Conservation (phyloP, 2,888 invertebrate genomes). For the Volucella bombylans region DNA sequence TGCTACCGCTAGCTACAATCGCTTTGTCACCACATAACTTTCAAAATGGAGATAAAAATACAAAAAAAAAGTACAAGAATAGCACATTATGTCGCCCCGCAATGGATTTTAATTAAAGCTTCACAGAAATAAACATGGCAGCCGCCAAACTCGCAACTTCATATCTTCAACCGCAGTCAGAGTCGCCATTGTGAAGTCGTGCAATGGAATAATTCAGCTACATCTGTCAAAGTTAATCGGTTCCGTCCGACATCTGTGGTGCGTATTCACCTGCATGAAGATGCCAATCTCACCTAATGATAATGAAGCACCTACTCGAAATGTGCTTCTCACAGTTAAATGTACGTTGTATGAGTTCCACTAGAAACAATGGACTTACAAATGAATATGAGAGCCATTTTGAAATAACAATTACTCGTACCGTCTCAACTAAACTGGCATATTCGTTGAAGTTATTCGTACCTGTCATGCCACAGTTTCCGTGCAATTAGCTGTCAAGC, state of each 20-base stretch:
- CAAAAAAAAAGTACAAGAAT: slow-evolving; percentile 9
- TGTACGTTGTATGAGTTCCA: slow-evolving; percentile 35
- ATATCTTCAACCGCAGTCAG: slow-evolving; percentile 3
- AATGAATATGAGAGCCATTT: slow-evolving; percentile 71
- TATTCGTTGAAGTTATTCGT: background rate
- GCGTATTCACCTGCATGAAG: slow-evolving; percentile 59
- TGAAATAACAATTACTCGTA: slow-evolving; percentile 51
- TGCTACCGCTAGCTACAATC: background rate
- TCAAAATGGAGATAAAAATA: slow-evolving; percentile 15
- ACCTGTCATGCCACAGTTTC: slow-evolving; percentile 37
- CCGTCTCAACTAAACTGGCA: background rate
- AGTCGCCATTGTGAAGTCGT: slow-evolving; percentile 31
- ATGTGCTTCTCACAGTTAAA: slow-evolving; percentile 54
- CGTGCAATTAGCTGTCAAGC: slow-evolving; percentile 70
- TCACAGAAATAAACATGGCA: slow-evolving; percentile 36
- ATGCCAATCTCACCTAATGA: slow-evolving; percentile 60
- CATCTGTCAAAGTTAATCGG: slow-evolving; percentile 60
- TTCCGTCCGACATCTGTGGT: slow-evolving; percentile 30
- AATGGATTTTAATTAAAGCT: slow-evolving; percentile 63
- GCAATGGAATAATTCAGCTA: slow-evolving; percentile 55
- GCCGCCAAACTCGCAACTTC: slow-evolving; percentile 25
- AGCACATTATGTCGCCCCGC: slow-evolving; percentile 47
- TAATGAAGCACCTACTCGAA: slow-evolving; percentile 43
- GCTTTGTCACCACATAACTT: slow-evolving; percentile 14
- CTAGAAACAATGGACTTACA: slow-evolving; percentile 65